phyloP scores from a whole-genome alignment of 2,113 vertebrate species.

The Rattus norvegicus region DNA sequence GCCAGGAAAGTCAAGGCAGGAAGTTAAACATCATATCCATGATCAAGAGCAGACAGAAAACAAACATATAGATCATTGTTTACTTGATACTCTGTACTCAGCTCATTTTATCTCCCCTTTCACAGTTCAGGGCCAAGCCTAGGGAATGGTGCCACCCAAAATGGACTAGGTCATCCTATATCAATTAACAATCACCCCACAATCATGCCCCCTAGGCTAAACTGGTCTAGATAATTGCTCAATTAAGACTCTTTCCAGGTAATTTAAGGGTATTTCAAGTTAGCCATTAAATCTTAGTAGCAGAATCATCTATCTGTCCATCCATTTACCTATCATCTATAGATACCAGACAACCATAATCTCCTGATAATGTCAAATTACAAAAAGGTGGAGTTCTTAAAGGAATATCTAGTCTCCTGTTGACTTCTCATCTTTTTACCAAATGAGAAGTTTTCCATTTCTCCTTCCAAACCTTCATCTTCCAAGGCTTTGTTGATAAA shows the following conservation, averaged over 20 bases:
- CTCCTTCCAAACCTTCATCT: background rate
- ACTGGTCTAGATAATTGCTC: background rate
- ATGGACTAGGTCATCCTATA: background rate
- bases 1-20: background rate
- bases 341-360: background rate
- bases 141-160: background rate
- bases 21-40: too few relatives aligned
- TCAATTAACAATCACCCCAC: background rate
- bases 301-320: too few relatives aligned
- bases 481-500: background rate
- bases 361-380: background rate
- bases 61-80: background rate
- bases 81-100: background rate
- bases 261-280: background rate
- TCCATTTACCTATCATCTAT: too few relatives aligned
- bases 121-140: background rate
- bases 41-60: background rate
- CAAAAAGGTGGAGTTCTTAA: conserved; percentile 20
- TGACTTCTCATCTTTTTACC: background rate
- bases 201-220: background rate
- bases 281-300: background rate
- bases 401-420: background rate
- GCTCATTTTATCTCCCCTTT: background rate
- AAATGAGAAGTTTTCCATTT: background rate
- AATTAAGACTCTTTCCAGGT: background rate